phyloP scores from a whole-genome alignment of 2,797 vertebrate species.

The Neosalanx taihuensis region DNA sequence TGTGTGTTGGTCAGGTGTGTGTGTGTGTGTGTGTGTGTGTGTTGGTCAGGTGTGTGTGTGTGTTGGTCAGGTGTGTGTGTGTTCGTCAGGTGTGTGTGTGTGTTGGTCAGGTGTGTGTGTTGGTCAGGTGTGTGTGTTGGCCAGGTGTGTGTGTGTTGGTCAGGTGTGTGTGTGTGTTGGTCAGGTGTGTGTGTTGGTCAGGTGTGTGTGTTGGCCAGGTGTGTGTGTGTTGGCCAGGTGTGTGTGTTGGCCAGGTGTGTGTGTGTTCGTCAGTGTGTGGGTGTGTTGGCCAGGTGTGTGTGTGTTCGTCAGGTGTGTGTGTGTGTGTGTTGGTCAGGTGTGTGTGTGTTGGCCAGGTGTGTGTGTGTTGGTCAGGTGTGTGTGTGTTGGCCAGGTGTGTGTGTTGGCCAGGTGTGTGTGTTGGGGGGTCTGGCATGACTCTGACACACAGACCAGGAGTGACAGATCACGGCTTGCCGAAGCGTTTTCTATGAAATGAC shows the following conservation, averaged over 20 bases:
- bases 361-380: not conserved
- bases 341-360: not conserved
- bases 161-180: constrained; percentile 28
- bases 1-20: too few species aligned
- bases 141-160: constrained; percentile 26
- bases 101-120: not conserved
- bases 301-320: too few species aligned
- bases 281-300: not conserved
- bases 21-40: too few species aligned
- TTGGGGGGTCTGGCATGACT: not conserved
- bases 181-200: too few species aligned
- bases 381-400: constrained; percentile 34
- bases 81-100: too few species aligned
- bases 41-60: constrained; percentile 28
- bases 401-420: not conserved
- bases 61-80: constrained; percentile 26
- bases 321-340: too few species aligned
- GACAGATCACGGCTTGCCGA: not conserved
- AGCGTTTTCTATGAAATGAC: constrained; percentile 49
- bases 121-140: too few species aligned
- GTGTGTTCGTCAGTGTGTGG: too few species aligned
- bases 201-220: not conserved
- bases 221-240: constrained; percentile 37
- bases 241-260: constrained; percentile 27
- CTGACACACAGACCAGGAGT: not conserved